Percentiles rank a stretch among this genome's conserved stretches.
Conservation (phyloP, 2,888 invertebrate genomes). For the Pimpla rufipes region DNA sequence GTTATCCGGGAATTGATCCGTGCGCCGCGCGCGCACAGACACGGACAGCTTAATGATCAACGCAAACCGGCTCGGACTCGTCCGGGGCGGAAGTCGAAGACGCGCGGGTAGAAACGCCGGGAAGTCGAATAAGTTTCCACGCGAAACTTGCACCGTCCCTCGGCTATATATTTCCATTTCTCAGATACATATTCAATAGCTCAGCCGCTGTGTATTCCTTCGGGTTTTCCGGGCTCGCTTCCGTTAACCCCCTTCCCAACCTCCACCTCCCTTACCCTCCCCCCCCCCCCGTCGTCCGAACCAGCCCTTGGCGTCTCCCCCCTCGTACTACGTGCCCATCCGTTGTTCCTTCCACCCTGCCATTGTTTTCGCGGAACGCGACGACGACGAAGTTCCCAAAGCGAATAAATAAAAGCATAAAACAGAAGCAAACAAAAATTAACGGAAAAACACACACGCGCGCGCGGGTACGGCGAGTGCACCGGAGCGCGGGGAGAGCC, state of each 20-base stretch:
- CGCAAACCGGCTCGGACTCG: too few species aligned
- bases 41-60: too few species aligned
- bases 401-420: constrained; percentile 61
- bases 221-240: constrained; percentile 35
- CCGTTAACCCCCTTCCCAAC: neutral
- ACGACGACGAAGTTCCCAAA: constrained; percentile 36
- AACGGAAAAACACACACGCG: constrained; percentile 54
- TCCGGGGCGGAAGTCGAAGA: too few species aligned
- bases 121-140: neutral
- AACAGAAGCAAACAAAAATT: constrained; percentile 37
- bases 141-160: neutral
- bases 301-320: too few species aligned
- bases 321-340: constrained; percentile 46
- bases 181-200: constrained; percentile 67
- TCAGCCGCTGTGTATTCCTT: constrained; percentile 55
- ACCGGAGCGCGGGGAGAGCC: constrained; percentile 61
- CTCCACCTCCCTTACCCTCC: too few species aligned
- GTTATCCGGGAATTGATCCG: too few species aligned
- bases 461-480: constrained; percentile 35
- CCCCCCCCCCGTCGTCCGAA: too few species aligned
- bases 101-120: too few species aligned
- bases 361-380: constrained; percentile 35
- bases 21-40: too few species aligned
- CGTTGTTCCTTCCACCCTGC: neutral
- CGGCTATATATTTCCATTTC: constrained; percentile 61